Evolutionary conservation across 2,797 vertebrate genomes (phyloP).

Genomic region (Psittacula derbiana): DNA sequence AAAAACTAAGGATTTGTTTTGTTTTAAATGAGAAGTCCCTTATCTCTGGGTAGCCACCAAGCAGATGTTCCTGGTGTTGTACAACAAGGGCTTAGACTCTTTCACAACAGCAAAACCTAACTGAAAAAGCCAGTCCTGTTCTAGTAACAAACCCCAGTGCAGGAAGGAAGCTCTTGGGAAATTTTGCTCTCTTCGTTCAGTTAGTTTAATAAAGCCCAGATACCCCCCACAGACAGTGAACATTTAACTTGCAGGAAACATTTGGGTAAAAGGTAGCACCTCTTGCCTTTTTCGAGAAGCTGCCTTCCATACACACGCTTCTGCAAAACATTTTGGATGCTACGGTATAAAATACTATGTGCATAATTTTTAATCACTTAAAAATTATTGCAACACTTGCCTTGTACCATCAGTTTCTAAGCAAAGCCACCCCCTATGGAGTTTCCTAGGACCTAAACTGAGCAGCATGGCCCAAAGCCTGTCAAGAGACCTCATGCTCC

Average conservation of each 20-base stretch:
- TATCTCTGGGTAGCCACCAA: background rate
- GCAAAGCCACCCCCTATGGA: accelerated
- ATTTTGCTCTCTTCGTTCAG: background rate
- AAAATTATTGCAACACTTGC: background rate
- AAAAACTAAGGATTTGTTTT: background rate
- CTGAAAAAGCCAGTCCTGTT: background rate
- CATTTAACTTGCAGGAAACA: background rate
- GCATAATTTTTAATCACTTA: background rate
- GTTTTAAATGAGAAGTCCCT: background rate
- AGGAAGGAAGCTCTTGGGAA: background rate
- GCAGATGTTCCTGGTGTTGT: background rate
- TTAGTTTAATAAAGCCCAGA: background rate
- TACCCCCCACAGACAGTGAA: background rate
- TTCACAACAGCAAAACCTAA: background rate
- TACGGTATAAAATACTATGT: background rate
- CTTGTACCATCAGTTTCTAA: background rate
- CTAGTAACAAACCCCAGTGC: background rate
- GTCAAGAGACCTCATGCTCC: background rate
- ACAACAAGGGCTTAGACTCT: background rate
- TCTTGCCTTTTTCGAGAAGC: background rate
- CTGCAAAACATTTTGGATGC: background rate
- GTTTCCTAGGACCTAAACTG: background rate
- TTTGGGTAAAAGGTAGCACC: background rate
- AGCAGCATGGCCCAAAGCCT: background rate
- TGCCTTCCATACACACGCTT: background rate